Conservation (phyloP, 1,140 invertebrate species). For the Trichogramma pretiosum region DNA sequence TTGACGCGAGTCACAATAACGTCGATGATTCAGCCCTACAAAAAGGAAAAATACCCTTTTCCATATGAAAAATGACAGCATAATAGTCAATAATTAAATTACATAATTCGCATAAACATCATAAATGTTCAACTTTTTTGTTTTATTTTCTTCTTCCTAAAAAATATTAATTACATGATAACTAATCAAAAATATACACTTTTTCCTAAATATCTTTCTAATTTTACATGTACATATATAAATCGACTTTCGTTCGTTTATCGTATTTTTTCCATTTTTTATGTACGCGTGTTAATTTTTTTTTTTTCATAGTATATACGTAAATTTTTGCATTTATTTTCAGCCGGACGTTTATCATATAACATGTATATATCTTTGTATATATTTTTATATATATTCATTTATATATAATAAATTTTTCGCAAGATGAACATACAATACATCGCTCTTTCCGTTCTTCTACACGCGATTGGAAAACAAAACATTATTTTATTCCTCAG, state of each 20-base stretch:
- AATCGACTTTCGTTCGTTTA: conserved; percentile 20
- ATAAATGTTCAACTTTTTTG: conserved; percentile 21
- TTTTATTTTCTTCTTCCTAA: conserved; percentile 1
- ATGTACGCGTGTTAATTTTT: neutral
- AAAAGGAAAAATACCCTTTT: too few species aligned
- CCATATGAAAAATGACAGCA: conserved; percentile 1
- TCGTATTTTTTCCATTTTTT: conserved; percentile 2
- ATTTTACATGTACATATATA: conserved; percentile 18
- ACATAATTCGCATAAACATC: conserved; percentile 16
- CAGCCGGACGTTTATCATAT: conserved; percentile 1
- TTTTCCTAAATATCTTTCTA: conserved; percentile 14
- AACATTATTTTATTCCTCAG: too few species aligned
- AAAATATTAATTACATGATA: conserved; percentile 20
- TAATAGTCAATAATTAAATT: too few species aligned
- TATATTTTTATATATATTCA: conserved; percentile 6
- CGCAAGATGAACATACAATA: conserved; percentile 4
- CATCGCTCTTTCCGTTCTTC: too few species aligned
- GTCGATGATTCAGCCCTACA: conserved; percentile 9
- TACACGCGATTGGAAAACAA: too few species aligned
- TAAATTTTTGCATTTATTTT: too few species aligned
- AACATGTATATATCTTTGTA: too few species aligned
- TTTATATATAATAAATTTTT: conserved; percentile 1
- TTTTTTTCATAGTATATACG: neutral
- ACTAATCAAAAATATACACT: conserved; percentile 21
- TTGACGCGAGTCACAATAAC: conserved; percentile 3